Conservation (phyloP, 2,113 vertebrate genomes). For the Procavia capensis region DNA sequence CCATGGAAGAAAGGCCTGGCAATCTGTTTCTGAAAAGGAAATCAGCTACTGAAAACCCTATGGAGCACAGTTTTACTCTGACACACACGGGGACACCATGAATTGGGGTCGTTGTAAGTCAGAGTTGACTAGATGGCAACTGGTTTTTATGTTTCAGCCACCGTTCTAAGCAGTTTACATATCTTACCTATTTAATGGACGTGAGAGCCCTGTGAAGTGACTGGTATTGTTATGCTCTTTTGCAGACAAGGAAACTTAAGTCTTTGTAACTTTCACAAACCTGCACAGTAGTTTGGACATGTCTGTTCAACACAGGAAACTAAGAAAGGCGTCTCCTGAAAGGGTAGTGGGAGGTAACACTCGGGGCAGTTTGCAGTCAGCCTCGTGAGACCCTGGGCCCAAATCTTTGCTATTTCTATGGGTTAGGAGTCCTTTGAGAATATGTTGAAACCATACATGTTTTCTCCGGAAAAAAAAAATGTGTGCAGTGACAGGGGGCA, state of each 20-base stretch:
- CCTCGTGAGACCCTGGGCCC: not conserved
- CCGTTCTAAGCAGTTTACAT: not conserved
- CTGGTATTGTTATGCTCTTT: not conserved
- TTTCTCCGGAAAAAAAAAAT: not conserved
- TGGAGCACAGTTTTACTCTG: not conserved
- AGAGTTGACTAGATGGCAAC: not conserved
- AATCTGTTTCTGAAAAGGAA: not conserved
- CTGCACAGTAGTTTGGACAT: not conserved
- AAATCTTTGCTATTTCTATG: constrained; percentile 8
- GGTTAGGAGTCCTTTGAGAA: not conserved
- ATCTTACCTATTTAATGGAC: not conserved
- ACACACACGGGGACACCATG: not conserved
- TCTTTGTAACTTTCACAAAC: not conserved
- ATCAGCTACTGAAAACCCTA: not conserved
- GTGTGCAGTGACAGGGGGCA: not conserved
- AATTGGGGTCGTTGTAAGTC: not conserved
- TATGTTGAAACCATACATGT: not conserved
- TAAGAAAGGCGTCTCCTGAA: not conserved
- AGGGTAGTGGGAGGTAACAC: not conserved
- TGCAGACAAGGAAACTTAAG: not conserved
- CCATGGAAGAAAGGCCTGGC: not conserved
- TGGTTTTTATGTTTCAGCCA: not conserved
- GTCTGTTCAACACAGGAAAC: not conserved
- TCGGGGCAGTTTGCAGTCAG: not conserved
- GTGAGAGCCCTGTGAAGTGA: not conserved